These are phyloP conservation scores for Pseudomugil gertrudae DNA, from an alignment of 2,797 vertebrate species.

Conservation along the genomic window DNA sequence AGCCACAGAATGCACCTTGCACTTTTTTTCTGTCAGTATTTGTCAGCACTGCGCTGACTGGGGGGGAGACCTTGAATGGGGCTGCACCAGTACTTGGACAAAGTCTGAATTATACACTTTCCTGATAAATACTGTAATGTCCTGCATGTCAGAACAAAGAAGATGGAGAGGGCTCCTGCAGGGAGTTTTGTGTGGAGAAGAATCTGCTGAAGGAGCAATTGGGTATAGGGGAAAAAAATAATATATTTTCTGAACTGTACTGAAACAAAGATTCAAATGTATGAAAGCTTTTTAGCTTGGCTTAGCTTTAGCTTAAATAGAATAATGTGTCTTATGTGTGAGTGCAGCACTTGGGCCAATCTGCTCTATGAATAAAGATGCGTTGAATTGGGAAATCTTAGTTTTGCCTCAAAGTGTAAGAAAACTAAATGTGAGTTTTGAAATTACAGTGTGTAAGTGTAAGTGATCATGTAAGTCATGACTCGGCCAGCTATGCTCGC, in stretches of 20 bases:
- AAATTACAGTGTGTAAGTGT: too few species aligned
- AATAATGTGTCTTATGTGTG: too few species aligned
- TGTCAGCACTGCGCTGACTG: slow-evolving; percentile 48
- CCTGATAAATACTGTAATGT: slow-evolving; percentile 49
- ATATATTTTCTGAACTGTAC: neutral
- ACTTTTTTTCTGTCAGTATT: slow-evolving; percentile 54
- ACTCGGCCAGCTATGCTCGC: neutral
- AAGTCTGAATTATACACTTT: slow-evolving; percentile 44
- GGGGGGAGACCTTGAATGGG: slow-evolving; percentile 30
- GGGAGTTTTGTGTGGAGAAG: neutral
- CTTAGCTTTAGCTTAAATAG: too few species aligned
- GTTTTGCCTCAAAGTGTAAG: too few species aligned
- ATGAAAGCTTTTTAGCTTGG: too few species aligned
- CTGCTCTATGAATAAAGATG: too few species aligned
- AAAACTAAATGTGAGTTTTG: too few species aligned
- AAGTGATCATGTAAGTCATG: too few species aligned
- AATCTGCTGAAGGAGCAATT: slow-evolving; percentile 6
- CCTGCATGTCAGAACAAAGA: slow-evolving; percentile 16
- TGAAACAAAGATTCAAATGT: neutral
- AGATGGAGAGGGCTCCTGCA: slow-evolving; percentile 1
- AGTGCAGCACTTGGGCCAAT: too few species aligned
- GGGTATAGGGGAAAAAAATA: neutral
- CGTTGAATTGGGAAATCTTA: too few species aligned
- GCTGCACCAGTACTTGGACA: slow-evolving; percentile 28
- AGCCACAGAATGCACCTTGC: slow-evolving; percentile 42